Percentiles rank a stretch among this genome's conserved stretches.
phyloP scores from a whole-genome alignment of 1,140 invertebrate species.

The Nautilus pompilius region DNA sequence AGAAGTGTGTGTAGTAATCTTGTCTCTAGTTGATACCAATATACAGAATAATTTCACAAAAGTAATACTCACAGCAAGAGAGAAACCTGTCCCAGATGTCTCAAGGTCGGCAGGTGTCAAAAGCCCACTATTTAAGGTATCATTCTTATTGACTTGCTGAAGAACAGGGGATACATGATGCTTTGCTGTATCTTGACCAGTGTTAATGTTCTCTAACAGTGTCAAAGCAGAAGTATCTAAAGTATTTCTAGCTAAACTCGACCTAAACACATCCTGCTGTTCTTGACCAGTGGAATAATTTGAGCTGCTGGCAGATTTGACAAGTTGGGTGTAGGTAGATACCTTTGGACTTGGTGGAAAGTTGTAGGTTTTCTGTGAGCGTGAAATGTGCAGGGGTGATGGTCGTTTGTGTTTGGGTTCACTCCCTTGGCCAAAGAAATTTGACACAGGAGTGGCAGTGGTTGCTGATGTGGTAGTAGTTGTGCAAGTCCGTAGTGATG shows the following conservation, averaged over 20 bases:
- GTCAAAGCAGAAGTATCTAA: background rate
- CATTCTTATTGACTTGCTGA: too few relatives aligned
- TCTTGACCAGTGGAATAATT: background rate
- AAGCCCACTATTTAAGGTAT: background rate
- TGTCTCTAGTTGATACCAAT: too few relatives aligned
- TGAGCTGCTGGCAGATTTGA: background rate
- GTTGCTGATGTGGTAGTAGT: background rate
- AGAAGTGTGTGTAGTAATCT: background rate
- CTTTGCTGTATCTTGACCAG: background rate
- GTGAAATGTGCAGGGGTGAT: background rate
- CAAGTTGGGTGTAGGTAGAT: background rate
- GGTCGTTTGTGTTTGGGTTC: background rate
- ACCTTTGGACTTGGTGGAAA: background rate
- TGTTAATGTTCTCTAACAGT: background rate
- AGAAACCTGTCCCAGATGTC: background rate
- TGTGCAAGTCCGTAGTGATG: background rate
- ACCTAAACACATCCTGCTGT: background rate
- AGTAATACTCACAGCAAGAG: background rate
- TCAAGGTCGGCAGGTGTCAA: conserved; percentile 20
- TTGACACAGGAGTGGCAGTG: background rate
- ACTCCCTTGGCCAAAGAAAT: background rate
- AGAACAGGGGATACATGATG: background rate
- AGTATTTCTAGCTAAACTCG: background rate
- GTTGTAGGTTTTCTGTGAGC: background rate
- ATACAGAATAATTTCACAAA: too few relatives aligned